phyloP scores from a whole-genome alignment of 2,113 vertebrate species.

The Gobius niger region DNA sequence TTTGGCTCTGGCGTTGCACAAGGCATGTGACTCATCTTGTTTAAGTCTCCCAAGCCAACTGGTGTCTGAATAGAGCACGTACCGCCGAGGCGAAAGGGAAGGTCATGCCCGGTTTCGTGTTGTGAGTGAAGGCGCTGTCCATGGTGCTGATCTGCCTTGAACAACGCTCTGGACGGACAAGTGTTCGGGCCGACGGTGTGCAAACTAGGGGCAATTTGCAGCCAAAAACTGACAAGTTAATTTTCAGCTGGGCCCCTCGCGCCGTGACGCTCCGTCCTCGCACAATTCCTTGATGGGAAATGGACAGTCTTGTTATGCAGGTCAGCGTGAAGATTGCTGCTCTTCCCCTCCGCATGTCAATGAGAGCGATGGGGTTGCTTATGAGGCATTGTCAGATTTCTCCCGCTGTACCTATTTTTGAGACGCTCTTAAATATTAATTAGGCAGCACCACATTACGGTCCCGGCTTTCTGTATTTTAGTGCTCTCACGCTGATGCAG shows the following conservation, averaged over 20 bases:
- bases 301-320: constrained; percentile 28
- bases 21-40: constrained; percentile 3
- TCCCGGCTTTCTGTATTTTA: constrained; percentile 9
- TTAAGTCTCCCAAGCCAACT: constrained; percentile 5
- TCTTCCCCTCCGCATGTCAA: constrained; percentile 51
- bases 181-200: constrained; percentile 7
- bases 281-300: constrained; percentile 17
- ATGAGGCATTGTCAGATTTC: constrained; percentile 21
- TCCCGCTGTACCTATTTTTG: constrained; percentile 47
- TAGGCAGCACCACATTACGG: constrained; percentile 38
- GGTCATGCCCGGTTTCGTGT: constrained; percentile 10
- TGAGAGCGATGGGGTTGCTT: constrained; percentile 31
- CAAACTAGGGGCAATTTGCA: constrained; percentile 17
- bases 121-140: constrained; percentile 43
- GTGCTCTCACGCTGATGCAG: constrained; percentile 33
- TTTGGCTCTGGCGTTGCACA: not conserved
- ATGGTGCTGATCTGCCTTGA: constrained; percentile 47
- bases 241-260: constrained; percentile 12
- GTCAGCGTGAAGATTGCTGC: constrained; percentile 42
- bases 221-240: constrained; percentile 10
- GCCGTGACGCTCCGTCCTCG: constrained; percentile 15
- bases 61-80: constrained; percentile 1
- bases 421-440: constrained; percentile 50
- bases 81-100: not conserved
- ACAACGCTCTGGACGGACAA: constrained; percentile 11